Conservation (phyloP, 2,888 invertebrate genomes). For the Polydesmus complanatus region DNA sequence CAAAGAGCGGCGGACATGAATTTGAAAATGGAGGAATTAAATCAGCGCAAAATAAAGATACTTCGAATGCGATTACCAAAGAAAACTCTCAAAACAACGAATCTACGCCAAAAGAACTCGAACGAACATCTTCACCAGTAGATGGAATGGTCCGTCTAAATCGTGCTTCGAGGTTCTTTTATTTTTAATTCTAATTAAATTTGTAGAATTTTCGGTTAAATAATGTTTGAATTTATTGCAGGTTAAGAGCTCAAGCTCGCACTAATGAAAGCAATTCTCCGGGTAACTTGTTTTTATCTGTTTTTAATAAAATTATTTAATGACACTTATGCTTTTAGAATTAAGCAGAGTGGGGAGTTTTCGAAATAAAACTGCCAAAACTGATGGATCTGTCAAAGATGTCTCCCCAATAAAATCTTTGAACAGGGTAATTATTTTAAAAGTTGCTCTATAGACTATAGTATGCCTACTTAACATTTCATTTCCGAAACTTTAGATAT, state of each 20-base stretch:
- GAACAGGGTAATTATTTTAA: not conserved
- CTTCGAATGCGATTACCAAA: not conserved
- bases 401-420: not conserved
- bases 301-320: not conserved
- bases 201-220: not conserved
- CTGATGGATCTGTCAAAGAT: not conserved
- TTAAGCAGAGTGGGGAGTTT: constrained; percentile 15
- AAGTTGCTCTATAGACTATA: not conserved
- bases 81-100: not conserved
- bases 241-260: constrained; percentile 13
- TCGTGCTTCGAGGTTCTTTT: constrained; percentile 16
- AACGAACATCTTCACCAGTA: not conserved
- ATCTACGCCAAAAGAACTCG: constrained; percentile 3
- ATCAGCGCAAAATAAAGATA: not conserved
- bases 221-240: constrained; percentile 4
- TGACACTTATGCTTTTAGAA: constrained; percentile 9
- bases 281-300: not conserved
- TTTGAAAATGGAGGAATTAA: not conserved
- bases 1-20: not conserved
- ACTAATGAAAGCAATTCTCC: constrained; percentile 3
- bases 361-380: constrained; percentile 4
- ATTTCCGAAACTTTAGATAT: not conserved
- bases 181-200: not conserved
- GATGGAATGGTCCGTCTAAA: constrained; percentile 12
- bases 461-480: not conserved